Evolutionary conservation across 2,888 invertebrate genomes (phyloP).

Genomic region (Apamea epomidion): DNA sequence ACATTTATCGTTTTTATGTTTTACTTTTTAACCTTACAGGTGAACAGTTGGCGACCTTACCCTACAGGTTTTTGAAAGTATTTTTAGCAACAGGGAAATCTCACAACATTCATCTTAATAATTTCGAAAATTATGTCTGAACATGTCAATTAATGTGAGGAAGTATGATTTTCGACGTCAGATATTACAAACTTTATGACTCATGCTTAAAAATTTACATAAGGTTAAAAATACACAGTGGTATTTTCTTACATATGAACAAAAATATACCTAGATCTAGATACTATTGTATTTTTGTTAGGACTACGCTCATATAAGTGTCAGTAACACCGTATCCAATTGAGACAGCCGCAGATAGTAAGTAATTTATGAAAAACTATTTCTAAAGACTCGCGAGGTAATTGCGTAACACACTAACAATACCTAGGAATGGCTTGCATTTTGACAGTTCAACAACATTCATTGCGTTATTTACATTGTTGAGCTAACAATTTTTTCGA

Average conservation of each 20-base stretch:
- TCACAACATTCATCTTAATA: constrained; percentile 20
- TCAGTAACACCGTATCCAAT: background rate
- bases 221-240: background rate
- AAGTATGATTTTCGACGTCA: constrained; percentile 26
- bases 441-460: background rate
- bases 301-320: background rate
- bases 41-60: constrained; percentile 26
- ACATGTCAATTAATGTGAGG: constrained; percentile 26
- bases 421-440: background rate
- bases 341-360: background rate
- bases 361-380: background rate
- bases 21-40: constrained; percentile 21
- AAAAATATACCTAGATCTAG: background rate
- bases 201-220: background rate
- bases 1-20: background rate
- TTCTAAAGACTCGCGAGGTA: background rate
- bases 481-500: background rate
- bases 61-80: constrained; percentile 10
- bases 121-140: constrained; percentile 25
- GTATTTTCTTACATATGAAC: background rate
- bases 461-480: background rate
- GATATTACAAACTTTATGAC: background rate
- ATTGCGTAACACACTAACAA: background rate
- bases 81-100: constrained; percentile 41
- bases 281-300: background rate